Conservation (phyloP, 2,888 invertebrate species). For the Cerastoderma edule region DNA sequence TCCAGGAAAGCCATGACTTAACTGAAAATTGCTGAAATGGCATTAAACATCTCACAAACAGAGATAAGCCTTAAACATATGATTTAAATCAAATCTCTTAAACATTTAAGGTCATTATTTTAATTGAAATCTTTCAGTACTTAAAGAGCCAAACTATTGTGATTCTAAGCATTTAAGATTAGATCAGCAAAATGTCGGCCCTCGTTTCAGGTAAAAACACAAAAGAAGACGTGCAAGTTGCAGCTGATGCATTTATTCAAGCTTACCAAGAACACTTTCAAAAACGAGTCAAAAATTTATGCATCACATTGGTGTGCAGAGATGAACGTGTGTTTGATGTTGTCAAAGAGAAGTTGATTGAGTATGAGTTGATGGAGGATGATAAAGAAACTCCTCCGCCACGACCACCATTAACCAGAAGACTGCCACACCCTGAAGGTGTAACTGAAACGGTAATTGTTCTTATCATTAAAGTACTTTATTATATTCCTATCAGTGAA, state of each 20-base stretch:
- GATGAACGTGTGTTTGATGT: neutral
- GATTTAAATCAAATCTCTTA: neutral
- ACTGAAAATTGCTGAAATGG: neutral
- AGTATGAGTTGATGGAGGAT: neutral
- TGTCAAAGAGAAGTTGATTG: neutral
- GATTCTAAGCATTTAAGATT: neutral
- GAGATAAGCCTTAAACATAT: neutral
- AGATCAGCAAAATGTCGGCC: too few relatives aligned
- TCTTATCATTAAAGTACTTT: neutral
- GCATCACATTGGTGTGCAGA: neutral
- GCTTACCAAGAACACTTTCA: neutral
- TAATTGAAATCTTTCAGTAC: neutral
- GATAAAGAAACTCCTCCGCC: neutral
- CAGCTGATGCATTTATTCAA: slow-evolving; percentile 1
- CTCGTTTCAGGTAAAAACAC: neutral
- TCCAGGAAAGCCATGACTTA: too few relatives aligned
- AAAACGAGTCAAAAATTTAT: neutral
- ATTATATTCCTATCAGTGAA: neutral
- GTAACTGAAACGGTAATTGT: neutral
- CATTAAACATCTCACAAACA: neutral
- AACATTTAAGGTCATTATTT: neutral
- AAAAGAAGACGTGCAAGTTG: neutral
- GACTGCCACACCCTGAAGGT: neutral
- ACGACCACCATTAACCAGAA: neutral
- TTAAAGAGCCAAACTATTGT: neutral